Conservation (phyloP, 2,113 vertebrate genomes). For the Tupaia tana region DNA sequence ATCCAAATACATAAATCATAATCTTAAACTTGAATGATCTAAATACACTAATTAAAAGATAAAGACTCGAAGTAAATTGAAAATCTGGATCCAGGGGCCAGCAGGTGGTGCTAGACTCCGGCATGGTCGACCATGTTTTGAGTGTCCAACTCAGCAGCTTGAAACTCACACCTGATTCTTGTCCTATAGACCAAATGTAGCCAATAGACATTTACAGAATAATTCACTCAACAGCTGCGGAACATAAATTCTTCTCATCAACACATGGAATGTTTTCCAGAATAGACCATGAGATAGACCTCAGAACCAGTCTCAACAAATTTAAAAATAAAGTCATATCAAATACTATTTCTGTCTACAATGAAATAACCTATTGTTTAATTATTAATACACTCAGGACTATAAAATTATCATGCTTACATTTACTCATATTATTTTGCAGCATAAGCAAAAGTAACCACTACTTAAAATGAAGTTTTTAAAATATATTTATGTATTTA, state of each 20-base stretch:
- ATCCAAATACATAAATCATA: neutral
- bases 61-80: neutral
- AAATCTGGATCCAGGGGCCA: neutral
- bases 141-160: too few species aligned
- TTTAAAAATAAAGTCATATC: neutral
- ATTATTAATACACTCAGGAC: neutral
- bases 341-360: too few species aligned
- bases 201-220: neutral
- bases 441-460: neutral
- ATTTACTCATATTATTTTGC: neutral
- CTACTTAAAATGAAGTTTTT: neutral
- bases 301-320: neutral
- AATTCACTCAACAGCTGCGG: neutral
- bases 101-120: too few species aligned
- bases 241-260: neutral
- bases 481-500: too few species aligned
- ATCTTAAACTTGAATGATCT: neutral
- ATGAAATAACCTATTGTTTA: too few species aligned
- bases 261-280: neutral
- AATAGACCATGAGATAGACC: neutral
- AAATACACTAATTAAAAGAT: neutral
- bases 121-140: too few species aligned
- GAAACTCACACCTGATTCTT: too few species aligned
- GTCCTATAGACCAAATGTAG: too few species aligned
- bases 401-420: neutral